Conservation (phyloP, 2,113 vertebrate genomes). For the Ammodytes dubius region DNA sequence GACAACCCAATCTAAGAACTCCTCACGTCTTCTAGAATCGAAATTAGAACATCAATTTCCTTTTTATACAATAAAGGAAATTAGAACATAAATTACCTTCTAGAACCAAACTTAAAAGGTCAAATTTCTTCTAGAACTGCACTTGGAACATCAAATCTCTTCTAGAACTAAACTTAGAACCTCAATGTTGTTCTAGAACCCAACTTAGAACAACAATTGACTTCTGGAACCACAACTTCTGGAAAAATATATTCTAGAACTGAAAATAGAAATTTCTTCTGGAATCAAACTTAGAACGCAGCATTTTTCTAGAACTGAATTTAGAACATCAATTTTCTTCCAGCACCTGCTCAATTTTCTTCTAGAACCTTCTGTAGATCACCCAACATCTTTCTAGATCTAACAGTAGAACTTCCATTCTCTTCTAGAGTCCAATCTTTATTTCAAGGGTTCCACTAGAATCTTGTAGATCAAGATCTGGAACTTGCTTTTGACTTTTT, state of each 20-base stretch:
- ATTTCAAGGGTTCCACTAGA: not conserved
- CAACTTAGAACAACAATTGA: not conserved
- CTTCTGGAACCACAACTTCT: not conserved
- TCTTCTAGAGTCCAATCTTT: not conserved
- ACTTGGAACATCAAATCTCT: not conserved
- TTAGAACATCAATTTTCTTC: not conserved
- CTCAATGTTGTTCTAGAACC: not conserved
- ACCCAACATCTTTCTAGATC: not conserved
- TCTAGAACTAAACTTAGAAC: not conserved
- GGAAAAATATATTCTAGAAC: not conserved
- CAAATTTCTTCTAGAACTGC: not conserved
- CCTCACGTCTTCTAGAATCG: not conserved
- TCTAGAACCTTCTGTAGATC: not conserved
- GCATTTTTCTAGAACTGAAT: not conserved
- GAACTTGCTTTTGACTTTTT: not conserved
- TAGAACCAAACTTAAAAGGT: not conserved
- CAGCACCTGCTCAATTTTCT: not conserved
- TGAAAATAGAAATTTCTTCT: not conserved
- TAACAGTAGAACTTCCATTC: not conserved
- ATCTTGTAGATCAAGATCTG: constrained; percentile 4
- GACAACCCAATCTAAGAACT: not conserved
- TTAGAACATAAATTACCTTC: not conserved
- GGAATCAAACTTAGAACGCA: not conserved
- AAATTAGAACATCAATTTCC: not conserved
- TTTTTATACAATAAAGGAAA: not conserved